Percentiles rank a stretch among this genome's conserved stretches.
These are phyloP conservation scores for Rhopilema esculentum DNA, from an alignment of 30 jellyfish, hydroid and myxozoan species.

Conservation along the genomic window DNA sequence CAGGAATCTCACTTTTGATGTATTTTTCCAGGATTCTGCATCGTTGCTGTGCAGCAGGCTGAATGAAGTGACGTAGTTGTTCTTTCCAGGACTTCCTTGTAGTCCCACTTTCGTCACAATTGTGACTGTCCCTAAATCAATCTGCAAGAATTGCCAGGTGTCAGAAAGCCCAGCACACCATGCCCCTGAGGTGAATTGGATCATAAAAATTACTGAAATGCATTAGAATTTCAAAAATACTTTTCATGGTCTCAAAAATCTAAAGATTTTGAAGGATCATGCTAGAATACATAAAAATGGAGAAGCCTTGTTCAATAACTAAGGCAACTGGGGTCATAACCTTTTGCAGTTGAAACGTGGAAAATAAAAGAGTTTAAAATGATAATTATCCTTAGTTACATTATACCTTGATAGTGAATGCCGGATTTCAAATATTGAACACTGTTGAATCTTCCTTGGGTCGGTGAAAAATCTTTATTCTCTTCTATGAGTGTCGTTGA, in stretches of 20 bases:
- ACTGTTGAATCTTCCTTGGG: slow-evolving; percentile 68
- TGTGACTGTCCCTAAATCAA: slow-evolving; percentile 46
- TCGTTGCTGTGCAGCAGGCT: slow-evolving; percentile 48
- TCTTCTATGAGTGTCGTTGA: slow-evolving; percentile 67
- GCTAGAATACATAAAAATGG: not conserved
- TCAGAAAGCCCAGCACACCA: slow-evolving; percentile 74
- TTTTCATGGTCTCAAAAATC: too few relatives aligned
- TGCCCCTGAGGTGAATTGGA: slow-evolving; percentile 48
- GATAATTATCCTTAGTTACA: not conserved
- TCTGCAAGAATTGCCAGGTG: slow-evolving; percentile 41
- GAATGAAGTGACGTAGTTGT: slow-evolving; percentile 42
- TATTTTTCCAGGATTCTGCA: slow-evolving; percentile 16
- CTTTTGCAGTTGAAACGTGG: too few relatives aligned
- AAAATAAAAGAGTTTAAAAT: too few relatives aligned
- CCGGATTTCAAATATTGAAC: slow-evolving; percentile 56
- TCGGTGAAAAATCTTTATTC: slow-evolving; percentile 70
- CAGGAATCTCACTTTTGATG: slow-evolving; percentile 50
- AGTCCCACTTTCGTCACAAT: slow-evolving; percentile 63
- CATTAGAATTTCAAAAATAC: not conserved
- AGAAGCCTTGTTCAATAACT: too few relatives aligned
- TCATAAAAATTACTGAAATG: not conserved
- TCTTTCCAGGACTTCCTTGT: slow-evolving; percentile 70
- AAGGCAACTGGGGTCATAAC: too few relatives aligned
- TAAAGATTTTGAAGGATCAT: too few relatives aligned
- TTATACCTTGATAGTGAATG: slow-evolving; percentile 73